Base-by-base conservation (phyloP, 1,140 invertebrate species). In the Zelostemma sp. region DNA sequence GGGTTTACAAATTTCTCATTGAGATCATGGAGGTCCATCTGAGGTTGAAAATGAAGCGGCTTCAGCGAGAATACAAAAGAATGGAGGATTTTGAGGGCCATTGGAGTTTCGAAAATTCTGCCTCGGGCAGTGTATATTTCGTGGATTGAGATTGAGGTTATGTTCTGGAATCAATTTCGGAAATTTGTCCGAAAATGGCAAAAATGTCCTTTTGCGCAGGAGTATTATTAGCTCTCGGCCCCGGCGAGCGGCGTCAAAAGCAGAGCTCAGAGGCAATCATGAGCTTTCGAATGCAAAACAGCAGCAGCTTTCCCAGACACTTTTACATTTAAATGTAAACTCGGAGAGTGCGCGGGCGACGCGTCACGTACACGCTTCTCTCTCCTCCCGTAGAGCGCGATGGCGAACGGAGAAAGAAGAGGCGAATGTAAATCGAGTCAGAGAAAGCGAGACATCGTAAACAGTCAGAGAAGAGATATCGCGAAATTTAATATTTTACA, bases 321-420 rank as follows among this genome's bases (percentile, higher is more conserved):
- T 85, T 86, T 86, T 86, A 86, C 83, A 85, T 86, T 86, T 83
- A 86, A 86, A 86, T 86, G 82, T 85, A 86, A 86, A 85, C 81
- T 84, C 82, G 83, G 73, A 77, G 83, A 72, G 68, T 72, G 60
- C 62, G 62, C 68, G 21, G 15, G 51, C 66, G 68, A 63, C 58
- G 62, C 65, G 68, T 62, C 65, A 63, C 62, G 68, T 68, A 59
- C 21, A 70, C 65, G 69, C 61, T 69, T 64, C 72, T 12, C 12
- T 70, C 71, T 8, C 21, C 49, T 75, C 68, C 60, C 72, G 60
- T 70, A 71, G 69, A 67, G 69, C 65, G 68, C 63, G 60, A 69
- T 70, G 58, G 58, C 54, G 58, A 58, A 73, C 65, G 57, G 49
- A 70, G 48, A 64, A 41, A 53, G 60, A 57, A 71, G 63, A 64